Evolutionary conservation across 2,797 vertebrate species (phyloP), one percentile per base, ranked within the genome.

Genomic region (Periparus ater): DNA sequence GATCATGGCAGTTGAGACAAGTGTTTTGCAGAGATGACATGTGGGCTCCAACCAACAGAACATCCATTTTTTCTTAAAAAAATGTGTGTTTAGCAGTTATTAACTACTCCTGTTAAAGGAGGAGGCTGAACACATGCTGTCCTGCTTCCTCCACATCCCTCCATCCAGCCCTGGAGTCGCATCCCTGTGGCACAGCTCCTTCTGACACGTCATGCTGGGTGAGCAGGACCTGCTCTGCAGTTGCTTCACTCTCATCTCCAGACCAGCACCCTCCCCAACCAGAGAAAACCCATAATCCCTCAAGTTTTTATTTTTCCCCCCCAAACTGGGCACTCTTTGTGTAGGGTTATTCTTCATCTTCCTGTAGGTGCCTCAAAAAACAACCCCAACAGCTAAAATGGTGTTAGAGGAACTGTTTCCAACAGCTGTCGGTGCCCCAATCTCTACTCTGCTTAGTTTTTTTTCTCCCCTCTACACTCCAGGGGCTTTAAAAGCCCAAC

Each of bases 1-100:
- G 95, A 89, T 85, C 65, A 3, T 0, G 11, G 91, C 4, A 9
- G 25, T 75, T 23, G 34, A 70, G 77, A 89, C 94, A 89, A 96
- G 93, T 89, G 94, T 86, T 95, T 38, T 48, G 87, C 92, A 95
- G 85, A 85, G 87, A 78, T 1, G 3, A 89, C 68, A 75, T 45
- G 77, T 62, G 54, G 78, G 54, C 84, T 93, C 86, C 87, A 72
- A 93, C 68, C 71, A 93, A 67, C 55, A 67, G 27, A 94, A 89
- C 74, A 66, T 63, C 51, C 27, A 29, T 30, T 38, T 50, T 47
- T 68, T 58, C 34, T 53, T 62, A 38, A 50, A 73, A 78, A 76
- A 36, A 0, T 0, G 1, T 40, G 42, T 60, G 65, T 74, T 94
- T 80, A 93, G 86, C 53, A 51, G 74, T 62, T 66, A 91, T 57